Evolutionary conservation across 2,797 vertebrate species (phyloP).

Genomic region (Onychomys leucogaster): DNA sequence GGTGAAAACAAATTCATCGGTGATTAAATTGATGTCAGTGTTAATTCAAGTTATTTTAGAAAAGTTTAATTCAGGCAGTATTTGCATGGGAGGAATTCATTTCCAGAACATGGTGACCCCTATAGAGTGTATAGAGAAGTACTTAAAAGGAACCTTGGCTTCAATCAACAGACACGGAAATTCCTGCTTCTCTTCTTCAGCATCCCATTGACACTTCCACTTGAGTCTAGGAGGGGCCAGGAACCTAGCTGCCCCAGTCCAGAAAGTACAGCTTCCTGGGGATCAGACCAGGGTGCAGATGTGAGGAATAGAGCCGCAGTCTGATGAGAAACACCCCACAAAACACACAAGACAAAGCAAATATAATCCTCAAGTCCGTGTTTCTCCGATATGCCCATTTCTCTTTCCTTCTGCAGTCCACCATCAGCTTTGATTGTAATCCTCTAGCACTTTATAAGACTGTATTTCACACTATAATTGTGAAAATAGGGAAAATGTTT

Average conservation of each 20-base stretch:
- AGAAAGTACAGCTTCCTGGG: background rate
- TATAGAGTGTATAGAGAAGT: background rate
- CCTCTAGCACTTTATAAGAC: background rate
- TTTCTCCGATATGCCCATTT: background rate
- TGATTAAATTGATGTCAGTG: background rate
- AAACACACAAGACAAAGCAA: background rate
- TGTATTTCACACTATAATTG: background rate
- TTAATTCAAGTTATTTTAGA: background rate
- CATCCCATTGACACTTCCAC: background rate
- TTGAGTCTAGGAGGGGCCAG: background rate
- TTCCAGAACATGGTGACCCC: background rate
- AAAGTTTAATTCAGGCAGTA: background rate
- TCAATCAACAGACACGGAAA: background rate
- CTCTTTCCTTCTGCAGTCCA: background rate
- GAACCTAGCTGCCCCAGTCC: background rate
- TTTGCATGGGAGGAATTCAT: background rate
- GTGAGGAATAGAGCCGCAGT: fast-evolving
- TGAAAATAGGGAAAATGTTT: background rate
- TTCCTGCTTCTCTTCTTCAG: background rate
- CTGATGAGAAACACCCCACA: background rate
- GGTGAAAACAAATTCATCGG: background rate
- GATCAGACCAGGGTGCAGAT: background rate
- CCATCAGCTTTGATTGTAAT: background rate
- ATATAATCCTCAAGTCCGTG: background rate
- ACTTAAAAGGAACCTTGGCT: background rate